Conservation (phyloP, 2,888 invertebrate species). For the Mesoligia furuncula region DNA sequence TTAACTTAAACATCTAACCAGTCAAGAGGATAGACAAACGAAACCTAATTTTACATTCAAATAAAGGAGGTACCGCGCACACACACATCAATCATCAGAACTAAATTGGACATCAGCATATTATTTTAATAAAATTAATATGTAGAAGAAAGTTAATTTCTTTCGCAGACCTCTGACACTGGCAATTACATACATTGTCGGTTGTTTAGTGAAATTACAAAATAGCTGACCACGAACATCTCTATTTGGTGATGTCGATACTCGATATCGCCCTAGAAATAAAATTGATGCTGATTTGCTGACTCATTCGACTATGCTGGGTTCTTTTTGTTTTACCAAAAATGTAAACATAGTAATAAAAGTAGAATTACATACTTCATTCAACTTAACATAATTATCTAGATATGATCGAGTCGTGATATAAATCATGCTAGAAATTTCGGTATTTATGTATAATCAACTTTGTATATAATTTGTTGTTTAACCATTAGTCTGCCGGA, state of each 20-base stretch:
- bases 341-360: background rate
- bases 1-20: constrained; percentile 40
- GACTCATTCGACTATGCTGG: constrained; percentile 57
- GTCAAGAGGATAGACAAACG: background rate
- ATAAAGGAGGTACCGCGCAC: constrained; percentile 19
- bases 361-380: background rate
- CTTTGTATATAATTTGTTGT: background rate
- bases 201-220: constrained; percentile 71
- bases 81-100: constrained; percentile 68
- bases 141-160: constrained; percentile 68
- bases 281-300: constrained; percentile 39
- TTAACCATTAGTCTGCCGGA: too few species aligned
- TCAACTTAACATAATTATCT: too few species aligned
- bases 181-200: constrained; percentile 80
- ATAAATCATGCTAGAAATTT: background rate
- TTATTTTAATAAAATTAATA: constrained; percentile 69
- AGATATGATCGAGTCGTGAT: background rate
- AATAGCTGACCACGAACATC: constrained; percentile 67
- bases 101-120: constrained; percentile 55
- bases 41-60: constrained; percentile 47
- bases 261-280: constrained; percentile 44
- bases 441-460: background rate
- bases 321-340: background rate
- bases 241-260: constrained; percentile 62
- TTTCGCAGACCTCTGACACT: constrained; percentile 76